Conservation (phyloP, 2,888 invertebrate species). For the Stegophylla sp. region DNA sequence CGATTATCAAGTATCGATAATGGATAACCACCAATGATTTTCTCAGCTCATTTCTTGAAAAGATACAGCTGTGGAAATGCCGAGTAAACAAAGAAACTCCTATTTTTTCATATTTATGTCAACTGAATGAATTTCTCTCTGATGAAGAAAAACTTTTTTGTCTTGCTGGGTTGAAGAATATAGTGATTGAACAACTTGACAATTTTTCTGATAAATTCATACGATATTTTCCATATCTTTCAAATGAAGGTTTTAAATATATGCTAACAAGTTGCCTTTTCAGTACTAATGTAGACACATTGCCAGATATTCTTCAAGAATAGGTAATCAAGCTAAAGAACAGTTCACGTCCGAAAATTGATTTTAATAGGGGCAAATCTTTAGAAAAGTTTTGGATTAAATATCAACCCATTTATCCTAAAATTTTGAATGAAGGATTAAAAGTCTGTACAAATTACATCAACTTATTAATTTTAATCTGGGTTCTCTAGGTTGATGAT, state of each 20-base stretch:
- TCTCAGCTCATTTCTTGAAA: neutral
- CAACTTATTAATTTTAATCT: constrained; percentile 13
- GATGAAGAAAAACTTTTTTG: neutral
- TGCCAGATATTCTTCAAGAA: constrained; percentile 49
- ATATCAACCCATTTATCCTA: neutral
- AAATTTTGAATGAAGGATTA: neutral
- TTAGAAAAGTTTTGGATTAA: neutral
- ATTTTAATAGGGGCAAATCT: constrained; percentile 4
- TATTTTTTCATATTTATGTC: neutral
- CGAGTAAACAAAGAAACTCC: neutral
- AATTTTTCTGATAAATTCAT: neutral
- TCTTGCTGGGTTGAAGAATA: neutral
- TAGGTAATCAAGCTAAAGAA: constrained; percentile 16
- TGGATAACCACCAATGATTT: neutral
- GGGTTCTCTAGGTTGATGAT: neutral
- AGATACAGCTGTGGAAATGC: constrained; percentile 10
- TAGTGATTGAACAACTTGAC: neutral
- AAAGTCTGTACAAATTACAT: neutral
- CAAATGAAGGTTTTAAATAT: too few species aligned
- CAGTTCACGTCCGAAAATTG: constrained; percentile 6
- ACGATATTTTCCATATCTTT: too few species aligned
- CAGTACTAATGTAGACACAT: too few species aligned
- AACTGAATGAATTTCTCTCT: neutral
- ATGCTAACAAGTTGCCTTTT: too few species aligned
- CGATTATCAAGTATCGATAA: too few species aligned